Percentiles rank a stretch among this genome's conserved stretches.
phyloP scores from a whole-genome alignment of 2,113 vertebrate species.

The Gasterosteus aculeatus region DNA sequence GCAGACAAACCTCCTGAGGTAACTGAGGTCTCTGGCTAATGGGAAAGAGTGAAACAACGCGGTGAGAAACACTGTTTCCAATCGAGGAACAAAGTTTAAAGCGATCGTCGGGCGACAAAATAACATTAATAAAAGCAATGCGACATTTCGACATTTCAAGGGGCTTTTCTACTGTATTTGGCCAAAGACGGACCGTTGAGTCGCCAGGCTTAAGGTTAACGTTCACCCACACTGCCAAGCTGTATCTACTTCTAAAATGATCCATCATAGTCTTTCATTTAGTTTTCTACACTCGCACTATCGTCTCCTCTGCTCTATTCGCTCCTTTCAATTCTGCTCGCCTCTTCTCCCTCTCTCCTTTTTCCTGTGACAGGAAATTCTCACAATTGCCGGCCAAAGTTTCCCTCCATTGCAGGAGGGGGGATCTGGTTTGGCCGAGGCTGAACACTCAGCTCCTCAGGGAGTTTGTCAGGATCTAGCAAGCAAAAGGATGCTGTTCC shows the following conservation, averaged over 20 bases:
- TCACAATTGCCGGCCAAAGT: slow-evolving; percentile 80
- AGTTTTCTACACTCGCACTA: slow-evolving; percentile 39
- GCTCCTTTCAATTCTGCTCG: slow-evolving; percentile 51
- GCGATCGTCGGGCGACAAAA: slow-evolving; percentile 36
- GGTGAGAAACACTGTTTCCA: slow-evolving; percentile 24
- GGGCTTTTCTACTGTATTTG: slow-evolving; percentile 38
- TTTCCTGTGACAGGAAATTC: slow-evolving; percentile 85
- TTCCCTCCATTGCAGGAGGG: slow-evolving; percentile 71
- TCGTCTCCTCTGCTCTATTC: slow-evolving; percentile 30
- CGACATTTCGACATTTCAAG: not conserved
- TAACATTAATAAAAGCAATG: slow-evolving; percentile 9
- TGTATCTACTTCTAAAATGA: slow-evolving; percentile 57
- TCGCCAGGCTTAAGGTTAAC: slow-evolving; percentile 7
- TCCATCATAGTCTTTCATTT: slow-evolving; percentile 41
- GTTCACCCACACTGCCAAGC: slow-evolving; percentile 16
- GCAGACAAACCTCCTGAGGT: not conserved
- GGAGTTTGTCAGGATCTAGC: slow-evolving; percentile 64
- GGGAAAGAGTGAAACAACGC: slow-evolving; percentile 28
- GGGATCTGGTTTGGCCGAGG: slow-evolving; percentile 56
- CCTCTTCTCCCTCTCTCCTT: slow-evolving; percentile 70
- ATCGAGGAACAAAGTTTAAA: slow-evolving; percentile 29
- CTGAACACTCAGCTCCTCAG: slow-evolving; percentile 68
- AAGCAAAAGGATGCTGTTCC: slow-evolving; percentile 73
- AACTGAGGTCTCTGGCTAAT: slow-evolving; percentile 15
- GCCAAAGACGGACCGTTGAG: slow-evolving; percentile 37